Percentiles rank a stretch among this genome's conserved stretches.
These are phyloP conservation scores for Nesogale talazaci DNA, from an alignment of 2,113 vertebrate genomes.

Conservation along the genomic window DNA sequence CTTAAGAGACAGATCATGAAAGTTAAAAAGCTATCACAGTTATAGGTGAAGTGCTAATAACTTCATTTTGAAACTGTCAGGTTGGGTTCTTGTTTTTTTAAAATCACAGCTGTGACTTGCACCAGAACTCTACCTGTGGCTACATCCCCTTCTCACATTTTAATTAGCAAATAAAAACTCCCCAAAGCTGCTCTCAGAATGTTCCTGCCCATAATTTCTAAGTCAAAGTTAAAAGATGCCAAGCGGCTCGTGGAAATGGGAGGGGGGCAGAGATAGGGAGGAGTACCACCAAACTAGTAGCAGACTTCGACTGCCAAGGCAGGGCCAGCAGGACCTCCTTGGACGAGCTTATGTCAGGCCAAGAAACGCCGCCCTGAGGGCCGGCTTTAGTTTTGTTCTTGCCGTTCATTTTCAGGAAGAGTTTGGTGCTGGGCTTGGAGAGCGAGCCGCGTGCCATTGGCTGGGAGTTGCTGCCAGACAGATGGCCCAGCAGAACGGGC, in stretches of 20 bases:
- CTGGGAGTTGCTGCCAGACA: slow-evolving; percentile 37
- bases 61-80: slow-evolving; percentile 74
- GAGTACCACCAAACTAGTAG: not conserved
- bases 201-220: slow-evolving; percentile 51
- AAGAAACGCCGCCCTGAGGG: not conserved
- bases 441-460: not conserved
- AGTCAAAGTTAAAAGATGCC: slow-evolving; percentile 55
- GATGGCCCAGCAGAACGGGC: not conserved
- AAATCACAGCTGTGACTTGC: slow-evolving; percentile 79
- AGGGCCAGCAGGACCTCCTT: not conserved
- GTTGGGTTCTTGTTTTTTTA: slow-evolving; percentile 45
- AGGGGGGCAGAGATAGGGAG: no score
- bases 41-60: slow-evolving; percentile 78
- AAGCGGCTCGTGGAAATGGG: not conserved
- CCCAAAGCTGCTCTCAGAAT: slow-evolving; percentile 68
- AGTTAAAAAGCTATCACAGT: slow-evolving; percentile 69
- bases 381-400: slow-evolving; percentile 40
- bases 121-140: slow-evolving; percentile 74
- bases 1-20: slow-evolving; percentile 48
- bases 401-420: slow-evolving; percentile 50
- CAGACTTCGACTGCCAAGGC: not conserved
- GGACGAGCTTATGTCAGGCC: not conserved
- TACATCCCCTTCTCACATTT: slow-evolving; percentile 77
- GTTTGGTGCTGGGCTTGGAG: not conserved
- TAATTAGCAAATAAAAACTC: slow-evolving; percentile 81